Evolutionary conservation across 1,140 invertebrate species (phyloP), one percentile per base, ranked within the genome.

Genomic region (Lasioglossum baleicum): DNA sequence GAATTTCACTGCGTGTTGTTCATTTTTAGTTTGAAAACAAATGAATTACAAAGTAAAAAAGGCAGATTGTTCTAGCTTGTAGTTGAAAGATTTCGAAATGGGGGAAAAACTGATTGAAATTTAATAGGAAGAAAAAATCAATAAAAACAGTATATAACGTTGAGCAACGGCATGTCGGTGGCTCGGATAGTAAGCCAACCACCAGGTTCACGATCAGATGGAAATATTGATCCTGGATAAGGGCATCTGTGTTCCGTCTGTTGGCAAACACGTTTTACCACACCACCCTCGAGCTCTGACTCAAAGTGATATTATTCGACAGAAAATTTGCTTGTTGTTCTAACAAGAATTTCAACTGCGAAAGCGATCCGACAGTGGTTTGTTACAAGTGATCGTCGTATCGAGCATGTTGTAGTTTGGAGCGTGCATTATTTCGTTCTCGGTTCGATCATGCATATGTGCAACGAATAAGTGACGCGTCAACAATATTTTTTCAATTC

Each of bases 221-320:
- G 83, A 88, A 90, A 89, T 92, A 92, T 92, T 92, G 91, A 92
- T 92, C 87, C 87, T 86, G 83, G 80, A 90, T 88, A 90, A 89
- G 82, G 80, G 73, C 68, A 81, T 81, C 80, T 70, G 80, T 64
- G 60, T 87, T 77, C 78, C 80, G 82, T 79, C 83, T 83, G 85
- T 90, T 88, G 87, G 87, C 86, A 89, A 89, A 86, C 84, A 87
- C 80, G 68, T 80, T 72, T 87, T 68, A 76, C 51, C 63, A 72
- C 48, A 75, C 42, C 61, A 63, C 64, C 26, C n/a, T 13, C 20
- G 40, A 69, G 8, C 48, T 64, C 22, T 3, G 51, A 53, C 11
- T 20, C 26, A 5, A 67, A 69, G 67, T 56, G 65, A 66, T 26
- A 58, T 48, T 26, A 58, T 48, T 31, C 26, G 22, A 56, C 56